Conservation (phyloP, 2,888 invertebrate species). For the Drosophila prolongata region DNA sequence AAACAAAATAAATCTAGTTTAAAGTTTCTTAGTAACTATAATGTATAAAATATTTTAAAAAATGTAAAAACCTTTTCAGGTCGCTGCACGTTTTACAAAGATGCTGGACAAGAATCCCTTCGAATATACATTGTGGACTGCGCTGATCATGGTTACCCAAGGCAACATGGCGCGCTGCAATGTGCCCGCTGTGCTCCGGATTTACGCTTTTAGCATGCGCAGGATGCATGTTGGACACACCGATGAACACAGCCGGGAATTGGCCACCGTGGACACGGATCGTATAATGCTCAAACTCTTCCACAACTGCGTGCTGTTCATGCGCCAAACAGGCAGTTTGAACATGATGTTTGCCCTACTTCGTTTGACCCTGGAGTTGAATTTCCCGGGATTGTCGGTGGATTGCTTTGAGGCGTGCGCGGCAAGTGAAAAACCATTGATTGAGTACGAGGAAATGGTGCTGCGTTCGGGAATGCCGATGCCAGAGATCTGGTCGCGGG, state of each 20-base stretch:
- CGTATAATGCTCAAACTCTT: conserved; percentile 85
- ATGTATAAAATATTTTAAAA: too few species aligned
- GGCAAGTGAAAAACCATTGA: conserved; percentile 80
- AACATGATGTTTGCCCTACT: conserved; percentile 91
- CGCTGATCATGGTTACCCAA: conserved; percentile 82
- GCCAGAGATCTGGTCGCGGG: conserved; percentile 90
- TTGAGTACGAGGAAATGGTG: conserved; percentile 88
- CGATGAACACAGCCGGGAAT: conserved; percentile 8
- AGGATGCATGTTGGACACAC: conserved; percentile 78
- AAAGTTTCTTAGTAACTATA: too few species aligned
- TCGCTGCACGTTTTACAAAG: conserved; percentile 83
- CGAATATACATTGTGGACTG: conserved; percentile 82
- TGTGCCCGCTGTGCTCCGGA: conserved; percentile 86
- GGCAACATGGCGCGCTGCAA: conserved; percentile 88
- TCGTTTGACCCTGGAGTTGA: conserved; percentile 88
- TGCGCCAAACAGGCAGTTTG: conserved; percentile 90
- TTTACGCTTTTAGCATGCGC: conserved; percentile 85
- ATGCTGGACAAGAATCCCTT: conserved; percentile 76
- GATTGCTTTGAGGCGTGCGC: conserved; percentile 75
- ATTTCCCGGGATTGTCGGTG: conserved; percentile 85
- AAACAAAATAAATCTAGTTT: too few species aligned
- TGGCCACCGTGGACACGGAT: conserved; percentile 59
- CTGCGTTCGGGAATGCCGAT: conserved; percentile 88
- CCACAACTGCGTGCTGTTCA: conserved; percentile 85
- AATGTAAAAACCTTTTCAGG: conserved; percentile 68